These are phyloP conservation scores for Platyura marginata DNA, from an alignment of 1,140 invertebrate genomes.

Conservation along the genomic window DNA sequence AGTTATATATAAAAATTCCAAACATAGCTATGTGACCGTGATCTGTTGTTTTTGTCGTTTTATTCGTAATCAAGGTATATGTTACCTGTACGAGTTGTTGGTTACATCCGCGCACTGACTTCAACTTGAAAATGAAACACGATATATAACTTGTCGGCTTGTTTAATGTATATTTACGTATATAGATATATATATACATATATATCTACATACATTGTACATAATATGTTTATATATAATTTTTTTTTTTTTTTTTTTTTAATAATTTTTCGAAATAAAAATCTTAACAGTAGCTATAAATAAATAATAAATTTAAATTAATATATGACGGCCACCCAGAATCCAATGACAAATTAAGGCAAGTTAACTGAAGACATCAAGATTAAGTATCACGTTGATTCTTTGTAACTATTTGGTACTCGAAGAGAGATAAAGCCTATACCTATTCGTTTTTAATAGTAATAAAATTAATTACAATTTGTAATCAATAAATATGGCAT, in stretches of 20 bases:
- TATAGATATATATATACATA: background rate
- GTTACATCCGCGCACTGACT: background rate
- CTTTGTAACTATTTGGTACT: too few relatives aligned
- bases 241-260: background rate
- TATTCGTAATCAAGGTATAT: background rate
- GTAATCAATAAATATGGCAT: too few relatives aligned
- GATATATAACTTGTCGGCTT: background rate
- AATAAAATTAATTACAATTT: too few relatives aligned
- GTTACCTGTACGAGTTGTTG: background rate
- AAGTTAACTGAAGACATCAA: background rate
- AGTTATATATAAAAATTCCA: background rate
- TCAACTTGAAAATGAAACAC: background rate
- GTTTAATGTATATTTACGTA: background rate
- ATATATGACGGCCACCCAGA: background rate
- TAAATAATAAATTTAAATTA: background rate
- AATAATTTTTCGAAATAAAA: background rate
- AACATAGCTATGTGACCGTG: background rate
- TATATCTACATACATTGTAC: background rate
- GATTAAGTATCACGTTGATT: too few relatives aligned
- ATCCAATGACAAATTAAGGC: background rate
- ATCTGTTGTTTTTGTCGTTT: background rate
- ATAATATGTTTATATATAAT: background rate
- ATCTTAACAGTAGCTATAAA: background rate
- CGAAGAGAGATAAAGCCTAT: too few relatives aligned
- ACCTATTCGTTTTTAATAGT: background rate